Percentiles rank a stretch among this genome's conserved stretches.
Evolutionary conservation across 2,888 invertebrate genomes (phyloP).

Genomic region (Homarus gammarus): DNA sequence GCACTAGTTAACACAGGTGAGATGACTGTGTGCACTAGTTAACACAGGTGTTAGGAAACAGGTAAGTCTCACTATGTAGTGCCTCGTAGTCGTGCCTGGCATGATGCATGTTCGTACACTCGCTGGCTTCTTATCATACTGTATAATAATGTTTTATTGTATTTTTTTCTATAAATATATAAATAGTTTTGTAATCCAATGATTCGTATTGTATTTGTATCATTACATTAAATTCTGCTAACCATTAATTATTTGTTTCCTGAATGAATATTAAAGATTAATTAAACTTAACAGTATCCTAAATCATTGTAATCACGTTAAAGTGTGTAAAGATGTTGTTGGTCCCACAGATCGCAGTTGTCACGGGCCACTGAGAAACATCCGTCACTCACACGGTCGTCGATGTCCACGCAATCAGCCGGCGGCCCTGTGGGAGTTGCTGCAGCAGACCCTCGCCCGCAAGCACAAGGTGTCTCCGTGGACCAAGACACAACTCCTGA

Average conservation of each 20-base stretch:
- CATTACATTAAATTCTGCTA: neutral
- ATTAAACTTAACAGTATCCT: neutral
- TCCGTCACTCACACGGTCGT: conserved; percentile 70
- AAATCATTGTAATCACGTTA: too few relatives aligned
- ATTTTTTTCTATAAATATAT: neutral
- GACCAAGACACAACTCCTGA: conserved; percentile 70
- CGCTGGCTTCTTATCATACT: neutral
- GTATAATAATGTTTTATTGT: neutral
- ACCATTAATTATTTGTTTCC: neutral
- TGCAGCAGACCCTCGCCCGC: conserved; percentile 71
- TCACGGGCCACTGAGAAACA: conserved; percentile 69
- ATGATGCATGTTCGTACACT: conserved; percentile 13
- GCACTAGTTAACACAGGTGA: too few relatives aligned
- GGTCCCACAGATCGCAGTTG: conserved; percentile 63
- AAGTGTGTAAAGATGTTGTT: neutral
- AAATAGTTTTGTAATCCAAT: too few relatives aligned
- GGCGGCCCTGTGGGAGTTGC: conserved; percentile 73
- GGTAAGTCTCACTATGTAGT: neutral
- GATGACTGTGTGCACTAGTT: too few relatives aligned
- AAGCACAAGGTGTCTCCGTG: conserved; percentile 66
- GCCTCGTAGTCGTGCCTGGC: neutral
- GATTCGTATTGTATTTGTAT: neutral
- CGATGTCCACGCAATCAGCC: conserved; percentile 75
- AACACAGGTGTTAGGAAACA: too few relatives aligned
- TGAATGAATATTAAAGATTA: neutral